Percentiles rank a stretch among this genome's conserved stretches.
These are phyloP conservation scores for Drosophila repletoides DNA, from an alignment of 1,140 invertebrate genomes.

Conservation along the genomic window DNA sequence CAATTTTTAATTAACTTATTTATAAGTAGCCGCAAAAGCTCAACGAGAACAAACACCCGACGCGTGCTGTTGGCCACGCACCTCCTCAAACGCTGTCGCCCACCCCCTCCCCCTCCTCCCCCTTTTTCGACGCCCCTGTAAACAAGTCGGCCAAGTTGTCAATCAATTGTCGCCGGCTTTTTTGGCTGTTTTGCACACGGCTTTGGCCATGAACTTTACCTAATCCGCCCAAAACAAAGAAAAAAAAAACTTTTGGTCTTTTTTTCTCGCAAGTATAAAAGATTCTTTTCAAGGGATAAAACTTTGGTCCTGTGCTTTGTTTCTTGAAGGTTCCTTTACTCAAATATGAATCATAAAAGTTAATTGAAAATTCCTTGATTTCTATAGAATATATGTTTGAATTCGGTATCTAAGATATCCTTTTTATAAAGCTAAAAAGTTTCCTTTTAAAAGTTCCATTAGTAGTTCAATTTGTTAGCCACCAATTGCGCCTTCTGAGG, in stretches of 20 bases:
- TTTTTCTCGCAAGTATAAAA: constrained; percentile 1
- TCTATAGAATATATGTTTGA: no score
- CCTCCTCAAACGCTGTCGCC: constrained; percentile 5
- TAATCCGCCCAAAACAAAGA: constrained; percentile 5
- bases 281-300: no score
- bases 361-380: no score
- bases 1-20: constrained; percentile 78
- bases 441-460: background rate
- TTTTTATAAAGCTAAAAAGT: no score
- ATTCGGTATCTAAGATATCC: no score
- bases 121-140: background rate
- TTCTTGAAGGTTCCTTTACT: background rate
- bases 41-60: constrained; percentile 14
- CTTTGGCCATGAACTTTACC: constrained; percentile 60
- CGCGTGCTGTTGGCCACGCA: constrained; percentile 39
- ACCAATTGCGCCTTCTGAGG: constrained; percentile 1
- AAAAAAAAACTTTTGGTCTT: background rate
- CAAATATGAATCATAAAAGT: no score
- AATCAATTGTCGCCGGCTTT: constrained; percentile 66
- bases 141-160: constrained; percentile 64
- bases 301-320: background rate
- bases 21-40: constrained; percentile 43
- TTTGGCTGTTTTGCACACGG: constrained; percentile 29
- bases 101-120: background rate
- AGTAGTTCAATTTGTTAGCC: constrained; percentile 2